A percentile compares a stretch with the other conserved stretches of the same genome.
Conservation (phyloP, 2,888 invertebrate species). For the Aspidiotus rigidus region DNA sequence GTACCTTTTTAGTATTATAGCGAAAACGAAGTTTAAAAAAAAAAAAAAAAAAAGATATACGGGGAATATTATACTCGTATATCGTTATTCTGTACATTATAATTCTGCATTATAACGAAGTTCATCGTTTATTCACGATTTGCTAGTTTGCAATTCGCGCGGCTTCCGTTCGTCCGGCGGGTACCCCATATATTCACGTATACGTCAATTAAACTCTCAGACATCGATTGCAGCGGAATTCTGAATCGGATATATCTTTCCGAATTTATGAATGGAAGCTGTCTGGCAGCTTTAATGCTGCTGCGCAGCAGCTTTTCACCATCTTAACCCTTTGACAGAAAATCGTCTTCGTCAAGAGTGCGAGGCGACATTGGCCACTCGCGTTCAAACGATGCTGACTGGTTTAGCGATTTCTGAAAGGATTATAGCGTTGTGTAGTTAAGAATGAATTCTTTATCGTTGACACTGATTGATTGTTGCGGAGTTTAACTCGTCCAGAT, state of each 20-base stretch:
- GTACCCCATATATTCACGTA: background rate
- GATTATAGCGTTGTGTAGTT: no score
- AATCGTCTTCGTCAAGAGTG: no score
- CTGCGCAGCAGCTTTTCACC: background rate
- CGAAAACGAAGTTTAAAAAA: background rate
- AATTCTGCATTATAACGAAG: conserved; percentile 32
- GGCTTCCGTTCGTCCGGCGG: background rate
- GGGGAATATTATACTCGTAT: background rate
- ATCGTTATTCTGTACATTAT: conserved; percentile 22
- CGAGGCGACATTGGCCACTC: no score
- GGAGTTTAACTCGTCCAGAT: no score
- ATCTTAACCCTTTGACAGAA: no score
- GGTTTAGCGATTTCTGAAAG: no score
- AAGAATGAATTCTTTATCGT: no score
- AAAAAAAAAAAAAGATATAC: background rate
- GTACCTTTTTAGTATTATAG: background rate
- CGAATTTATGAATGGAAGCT: conserved; percentile 4
- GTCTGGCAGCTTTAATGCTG: background rate
- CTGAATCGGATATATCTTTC: background rate
- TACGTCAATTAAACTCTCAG: background rate
- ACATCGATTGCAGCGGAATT: background rate
- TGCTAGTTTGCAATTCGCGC: background rate
- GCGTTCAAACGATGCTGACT: no score
- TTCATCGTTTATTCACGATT: conserved; percentile 31
- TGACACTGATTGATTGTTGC: no score